These are phyloP conservation scores for Phasia obesa DNA, from an alignment of 2,888 invertebrate genomes.

Conservation along the genomic window DNA sequence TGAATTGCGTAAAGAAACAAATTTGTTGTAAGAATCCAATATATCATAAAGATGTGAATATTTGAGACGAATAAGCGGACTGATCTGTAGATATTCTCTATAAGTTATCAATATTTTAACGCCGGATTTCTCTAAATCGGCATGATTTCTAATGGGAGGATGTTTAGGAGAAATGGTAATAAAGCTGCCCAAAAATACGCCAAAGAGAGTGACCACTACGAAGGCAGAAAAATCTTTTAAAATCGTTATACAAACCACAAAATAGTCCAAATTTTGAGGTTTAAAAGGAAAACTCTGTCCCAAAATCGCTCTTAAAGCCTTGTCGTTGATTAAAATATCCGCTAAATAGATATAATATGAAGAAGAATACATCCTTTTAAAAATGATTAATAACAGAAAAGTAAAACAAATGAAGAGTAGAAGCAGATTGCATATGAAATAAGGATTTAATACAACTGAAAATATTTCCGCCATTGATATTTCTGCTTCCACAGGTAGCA, in stretches of 20 bases:
- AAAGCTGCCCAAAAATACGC: slow-evolving; percentile 51
- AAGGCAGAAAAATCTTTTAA: slow-evolving; percentile 41
- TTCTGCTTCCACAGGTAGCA: slow-evolving; percentile 48
- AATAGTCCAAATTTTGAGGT: slow-evolving; percentile 1
- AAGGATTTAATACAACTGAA: slow-evolving; percentile 13
- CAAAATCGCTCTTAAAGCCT: slow-evolving; percentile 41
- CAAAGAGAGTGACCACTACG: slow-evolving; percentile 14
- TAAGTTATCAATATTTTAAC: slow-evolving; percentile 27
- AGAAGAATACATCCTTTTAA: background rate
- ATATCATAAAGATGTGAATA: background rate
- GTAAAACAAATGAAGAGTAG: background rate
- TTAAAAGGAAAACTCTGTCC: slow-evolving; percentile 44
- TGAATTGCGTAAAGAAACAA: background rate
- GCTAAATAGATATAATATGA: background rate
- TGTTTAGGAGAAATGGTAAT: slow-evolving; percentile 54
- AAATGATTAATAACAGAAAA: background rate
- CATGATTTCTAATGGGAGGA: slow-evolving; percentile 1
- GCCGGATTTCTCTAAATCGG: slow-evolving; percentile 20
- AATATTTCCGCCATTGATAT: slow-evolving; percentile 40
- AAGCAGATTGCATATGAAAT: background rate
- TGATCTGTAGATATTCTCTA: no score
- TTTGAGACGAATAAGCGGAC: no score
- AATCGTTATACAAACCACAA: slow-evolving; percentile 42
- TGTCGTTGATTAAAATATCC: slow-evolving; percentile 37
- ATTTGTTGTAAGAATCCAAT: background rate